A percentile compares a stretch with the other conserved stretches of the same genome.
Conservation (phyloP, 2,797 vertebrate species). For the Girardinus metallicus region DNA sequence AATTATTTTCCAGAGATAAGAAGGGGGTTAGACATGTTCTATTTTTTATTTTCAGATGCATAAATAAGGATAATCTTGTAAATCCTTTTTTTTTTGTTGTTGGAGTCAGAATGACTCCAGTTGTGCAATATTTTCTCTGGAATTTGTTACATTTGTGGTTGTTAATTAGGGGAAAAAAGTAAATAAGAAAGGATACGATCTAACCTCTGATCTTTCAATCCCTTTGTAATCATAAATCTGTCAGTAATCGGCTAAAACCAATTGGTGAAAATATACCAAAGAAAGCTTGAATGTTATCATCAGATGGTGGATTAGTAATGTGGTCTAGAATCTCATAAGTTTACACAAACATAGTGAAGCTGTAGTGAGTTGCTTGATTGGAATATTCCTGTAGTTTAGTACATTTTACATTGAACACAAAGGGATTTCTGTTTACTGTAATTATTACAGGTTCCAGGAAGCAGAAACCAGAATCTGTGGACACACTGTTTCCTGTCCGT, state of each 20-base stretch:
- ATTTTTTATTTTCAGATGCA: background rate
- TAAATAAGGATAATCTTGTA: background rate
- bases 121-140: background rate
- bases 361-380: background rate
- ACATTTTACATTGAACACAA: background rate
- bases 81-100: background rate
- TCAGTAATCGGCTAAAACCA: background rate
- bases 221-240: background rate
- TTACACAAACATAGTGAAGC: conserved; percentile 14
- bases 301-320: conserved; percentile 15
- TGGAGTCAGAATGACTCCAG: background rate
- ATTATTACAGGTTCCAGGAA: background rate
- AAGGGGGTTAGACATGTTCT: background rate
- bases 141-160: background rate
- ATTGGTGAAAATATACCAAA: background rate
- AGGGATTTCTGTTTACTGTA: background rate
- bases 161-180: background rate
- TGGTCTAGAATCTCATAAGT: conserved; percentile 21
- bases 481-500: background rate
- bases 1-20: background rate
- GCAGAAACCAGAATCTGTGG: background rate
- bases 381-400: background rate
- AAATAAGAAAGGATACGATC: background rate
- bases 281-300: background rate
- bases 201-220: no score